Conservation (phyloP, 2,797 vertebrate genomes). For the Decapterus maruadsi region DNA sequence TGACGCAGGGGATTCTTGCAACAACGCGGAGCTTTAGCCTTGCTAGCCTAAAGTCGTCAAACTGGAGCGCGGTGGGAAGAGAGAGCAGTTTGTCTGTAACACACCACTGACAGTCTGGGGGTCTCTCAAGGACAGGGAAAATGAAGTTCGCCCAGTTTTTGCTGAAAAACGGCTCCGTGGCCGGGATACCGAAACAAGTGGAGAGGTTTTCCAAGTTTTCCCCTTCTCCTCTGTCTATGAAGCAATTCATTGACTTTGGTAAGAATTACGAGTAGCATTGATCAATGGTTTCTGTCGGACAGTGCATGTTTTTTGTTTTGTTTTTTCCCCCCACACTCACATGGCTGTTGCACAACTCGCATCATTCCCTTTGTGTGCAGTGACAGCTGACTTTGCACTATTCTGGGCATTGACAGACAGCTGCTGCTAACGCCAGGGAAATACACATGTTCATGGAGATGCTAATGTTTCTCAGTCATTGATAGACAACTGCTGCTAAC, state of each 20-base stretch:
- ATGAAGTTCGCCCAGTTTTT: conserved; percentile 89
- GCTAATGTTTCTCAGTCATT: background rate
- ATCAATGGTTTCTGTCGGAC: background rate
- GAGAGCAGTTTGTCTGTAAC: conserved; percentile 38
- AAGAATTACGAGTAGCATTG: conserved; percentile 65
- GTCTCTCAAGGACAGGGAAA: conserved; percentile 40
- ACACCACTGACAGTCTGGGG: conserved; percentile 18
- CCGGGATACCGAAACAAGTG: conserved; percentile 88
- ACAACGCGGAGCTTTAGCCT: conserved; percentile 2
- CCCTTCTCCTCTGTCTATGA: conserved; percentile 96
- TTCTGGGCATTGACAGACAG: background rate
- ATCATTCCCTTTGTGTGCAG: conserved; percentile 18
- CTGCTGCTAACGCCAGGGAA: background rate
- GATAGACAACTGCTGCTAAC: too few species aligned
- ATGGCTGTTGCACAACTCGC: conserved; percentile 17
- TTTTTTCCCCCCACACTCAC: background rate
- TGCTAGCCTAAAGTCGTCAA: conserved; percentile 16
- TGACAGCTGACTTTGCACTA: conserved; percentile 11
- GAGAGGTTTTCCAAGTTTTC: conserved; percentile 95
- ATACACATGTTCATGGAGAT: background rate
- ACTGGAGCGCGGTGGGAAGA: conserved; percentile 46
- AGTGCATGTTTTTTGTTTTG: background rate
- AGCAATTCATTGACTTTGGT: conserved; percentile 98
- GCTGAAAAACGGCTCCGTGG: conserved; percentile 81
- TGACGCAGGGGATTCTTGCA: background rate